Base-by-base conservation (phyloP, 2,797 vertebrate species). In the Notoglanidium macrostoma region DNA sequence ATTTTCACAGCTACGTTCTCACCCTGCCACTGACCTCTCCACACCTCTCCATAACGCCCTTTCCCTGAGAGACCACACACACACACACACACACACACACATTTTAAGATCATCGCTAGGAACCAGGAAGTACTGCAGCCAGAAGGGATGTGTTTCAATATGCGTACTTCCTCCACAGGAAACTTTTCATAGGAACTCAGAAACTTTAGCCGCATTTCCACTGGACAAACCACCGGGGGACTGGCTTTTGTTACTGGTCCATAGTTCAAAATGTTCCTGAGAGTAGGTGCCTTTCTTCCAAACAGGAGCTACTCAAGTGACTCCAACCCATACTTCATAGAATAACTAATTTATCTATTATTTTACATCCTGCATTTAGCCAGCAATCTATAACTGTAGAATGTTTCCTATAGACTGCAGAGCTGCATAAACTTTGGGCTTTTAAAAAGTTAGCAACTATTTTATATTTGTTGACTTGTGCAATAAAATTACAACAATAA, bases 1-100 rank as follows among this genome's bases (percentile, higher is more conserved):
- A 99, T 99, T 94, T 99, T 99, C 65, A 99, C 98, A 0, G 98
- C 98, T 0, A 99, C 97, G 0, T 96, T 99, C 94, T 99, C 98
- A 46, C 98, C 98, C 94, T 99, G 98, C 98, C 98, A 99, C 89
- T 98, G 97, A 65, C 98, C 98, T 86, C 98, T 95, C 98, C 98
- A 99, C 51, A 99, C 98, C 87, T 99, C 98, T 74, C 98, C 98
- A 0, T 98, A 99, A 23, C 98, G 97, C 29, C 98, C 98, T 90
- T 99, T 99, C 89, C 98, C 98, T 99, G 74, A 78, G 14, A 67
- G 8, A 85, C 97, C 97, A 95, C 87, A 98, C 97, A 98, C 63
- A 99, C 97, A 93, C 97, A 97, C 63, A 99, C 97, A 93, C 97
- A 95, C 87, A 98, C 97, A 98, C 46, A 32, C 65, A 35, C 29